Base-by-base conservation (phyloP, 2,888 invertebrate species). In the Lasioglossum villosulum region DNA sequence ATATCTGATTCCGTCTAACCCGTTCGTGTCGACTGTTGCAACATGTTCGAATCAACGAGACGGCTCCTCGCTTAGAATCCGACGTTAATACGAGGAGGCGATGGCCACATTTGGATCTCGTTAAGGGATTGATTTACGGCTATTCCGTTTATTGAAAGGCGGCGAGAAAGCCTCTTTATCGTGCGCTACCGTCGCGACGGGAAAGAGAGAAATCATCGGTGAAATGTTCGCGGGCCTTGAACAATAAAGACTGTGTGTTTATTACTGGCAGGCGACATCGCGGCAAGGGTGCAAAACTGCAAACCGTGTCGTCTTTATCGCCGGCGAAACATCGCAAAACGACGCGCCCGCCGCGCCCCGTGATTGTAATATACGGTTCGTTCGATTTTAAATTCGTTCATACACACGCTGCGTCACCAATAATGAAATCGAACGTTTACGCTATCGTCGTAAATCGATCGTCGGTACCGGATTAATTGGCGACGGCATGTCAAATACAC, bases 81-180 rank as follows among this genome's bases (percentile, higher is more conserved):
- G 27, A n/a, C 27, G 37, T 86, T 90, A 88, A 91, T 91, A 90
- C 84, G 84, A 89, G 83, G 89, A 89, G 80, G 80, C 88, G 86
- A 90, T 89, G 83, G 80, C 91, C 90, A 90, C 88, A 89, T 90
- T 37, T 90, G 87, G 86, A 78, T 75, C 89, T 91, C 89, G 89
- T 93, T 93, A 90, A 91, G 87, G 86, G 83, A 87, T 89, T 90
- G 91, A 92, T 93, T 92, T 91, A 92, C 81, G 90, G 82, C 70
- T 74, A 48, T 39, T 48, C 27, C n/a, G 48, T 30, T 30, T 34
- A 8, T 30, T 37, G 68, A 79, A 84, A 79, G 59, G 4, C n/a
- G n/a, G 10, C n/a, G 56, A 56, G 56, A 56, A 56, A 27, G 27
- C 4, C 27, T 27, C n/a, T 27, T 4, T n/a, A 59, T 59, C 56